phyloP scores from a whole-genome alignment of 1,140 invertebrate genomes.

The Grapholita molesta region DNA sequence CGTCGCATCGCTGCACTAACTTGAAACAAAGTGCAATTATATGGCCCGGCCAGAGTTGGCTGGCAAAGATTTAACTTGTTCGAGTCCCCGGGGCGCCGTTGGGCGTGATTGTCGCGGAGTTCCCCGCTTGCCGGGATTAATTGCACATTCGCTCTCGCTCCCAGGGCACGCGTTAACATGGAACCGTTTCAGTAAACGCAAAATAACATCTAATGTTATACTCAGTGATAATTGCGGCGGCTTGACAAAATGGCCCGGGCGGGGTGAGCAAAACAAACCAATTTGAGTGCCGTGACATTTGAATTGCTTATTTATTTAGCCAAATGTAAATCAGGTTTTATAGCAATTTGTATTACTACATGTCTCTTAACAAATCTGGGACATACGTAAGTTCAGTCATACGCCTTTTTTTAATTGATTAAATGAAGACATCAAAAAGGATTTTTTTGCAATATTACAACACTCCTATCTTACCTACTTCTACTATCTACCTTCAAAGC shows the following conservation, averaged over 20 bases:
- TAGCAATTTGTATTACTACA: no score
- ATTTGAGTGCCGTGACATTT: not conserved
- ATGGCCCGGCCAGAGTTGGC: slow-evolving; percentile 40
- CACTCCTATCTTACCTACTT: no score
- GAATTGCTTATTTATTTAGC: not conserved
- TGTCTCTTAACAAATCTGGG: no score
- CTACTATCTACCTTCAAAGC: no score
- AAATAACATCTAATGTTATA: slow-evolving; percentile 68
- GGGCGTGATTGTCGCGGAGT: slow-evolving; percentile 66
- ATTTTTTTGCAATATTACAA: no score
- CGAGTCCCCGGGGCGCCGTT: slow-evolving; percentile 64
- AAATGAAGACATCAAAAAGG: no score
- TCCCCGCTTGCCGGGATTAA: slow-evolving; percentile 55
- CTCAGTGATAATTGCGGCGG: slow-evolving; percentile 50
- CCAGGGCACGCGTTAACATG: slow-evolving; percentile 65
- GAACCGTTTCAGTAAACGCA: slow-evolving; percentile 55
- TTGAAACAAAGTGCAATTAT: slow-evolving; percentile 45
- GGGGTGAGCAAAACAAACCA: not conserved
- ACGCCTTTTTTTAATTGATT: no score
- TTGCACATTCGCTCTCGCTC: slow-evolving; percentile 62
- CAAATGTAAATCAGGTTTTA: no score
- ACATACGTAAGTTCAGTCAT: no score
- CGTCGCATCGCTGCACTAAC: slow-evolving; percentile 18
- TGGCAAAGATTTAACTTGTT: slow-evolving; percentile 74
- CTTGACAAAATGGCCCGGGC: slow-evolving; percentile 18